Evolutionary conservation across 2,888 invertebrate species (phyloP).

Genomic region (Altica lythri): DNA sequence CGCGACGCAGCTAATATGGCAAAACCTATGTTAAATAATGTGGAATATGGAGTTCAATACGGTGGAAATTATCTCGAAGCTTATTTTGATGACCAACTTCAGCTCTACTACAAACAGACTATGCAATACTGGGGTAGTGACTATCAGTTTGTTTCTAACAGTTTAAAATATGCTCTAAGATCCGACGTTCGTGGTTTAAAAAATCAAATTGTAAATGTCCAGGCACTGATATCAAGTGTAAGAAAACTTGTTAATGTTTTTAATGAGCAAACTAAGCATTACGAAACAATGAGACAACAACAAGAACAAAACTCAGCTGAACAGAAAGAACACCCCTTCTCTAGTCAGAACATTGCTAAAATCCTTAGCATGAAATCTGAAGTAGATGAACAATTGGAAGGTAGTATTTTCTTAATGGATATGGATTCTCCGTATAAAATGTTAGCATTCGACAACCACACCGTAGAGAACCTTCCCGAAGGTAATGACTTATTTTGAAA

Average conservation of each 20-base stretch:
- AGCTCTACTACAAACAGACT: conserved; percentile 55
- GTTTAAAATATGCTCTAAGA: conserved; percentile 45
- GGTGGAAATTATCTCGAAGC: conserved; percentile 59
- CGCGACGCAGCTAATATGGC: conserved; percentile 56
- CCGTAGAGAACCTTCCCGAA: conserved; percentile 59
- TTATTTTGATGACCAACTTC: conserved; percentile 55
- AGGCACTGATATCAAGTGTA: conserved; percentile 57
- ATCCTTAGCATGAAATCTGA: conserved; percentile 63
- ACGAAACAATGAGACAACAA: conserved; percentile 38
- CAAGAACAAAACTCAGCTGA: conserved; percentile 16
- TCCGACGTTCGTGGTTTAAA: conserved; percentile 53
- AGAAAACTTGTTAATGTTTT: conserved; percentile 52
- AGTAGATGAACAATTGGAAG: conserved; percentile 63
- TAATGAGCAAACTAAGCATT: conserved; percentile 45
- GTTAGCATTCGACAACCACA: conserved; percentile 62
- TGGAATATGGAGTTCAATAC: conserved; percentile 58
- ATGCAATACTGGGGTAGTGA: conserved; percentile 62
- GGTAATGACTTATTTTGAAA: conserved; percentile 1
- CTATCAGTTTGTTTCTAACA: conserved; percentile 59
- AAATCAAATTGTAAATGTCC: conserved; percentile 42
- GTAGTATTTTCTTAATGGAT: conserved; percentile 57
- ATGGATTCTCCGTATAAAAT: conserved; percentile 57
- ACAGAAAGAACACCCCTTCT: conserved; percentile 48
- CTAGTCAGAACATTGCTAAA: conserved; percentile 63
- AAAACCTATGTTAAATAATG: conserved; percentile 51